Conservation (phyloP, 2,797 vertebrate species). For the Sebastes iracundus region DNA sequence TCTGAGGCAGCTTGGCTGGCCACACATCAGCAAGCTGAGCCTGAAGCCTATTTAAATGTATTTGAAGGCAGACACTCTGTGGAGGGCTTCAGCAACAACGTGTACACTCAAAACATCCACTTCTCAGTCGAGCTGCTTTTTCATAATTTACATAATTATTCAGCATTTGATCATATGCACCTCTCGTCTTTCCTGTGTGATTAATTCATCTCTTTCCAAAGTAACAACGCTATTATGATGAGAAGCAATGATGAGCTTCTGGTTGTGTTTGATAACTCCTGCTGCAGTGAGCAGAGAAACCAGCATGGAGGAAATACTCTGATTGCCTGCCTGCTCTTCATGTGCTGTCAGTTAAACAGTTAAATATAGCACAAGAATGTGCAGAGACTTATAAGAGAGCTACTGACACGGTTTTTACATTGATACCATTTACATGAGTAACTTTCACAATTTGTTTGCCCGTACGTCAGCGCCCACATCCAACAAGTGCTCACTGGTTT, state of each 20-base stretch:
- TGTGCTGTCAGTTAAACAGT: conserved; percentile 39
- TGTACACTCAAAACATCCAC: conserved; percentile 4
- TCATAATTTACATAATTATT: conserved; percentile 25
- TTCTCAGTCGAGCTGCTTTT: conserved; percentile 1
- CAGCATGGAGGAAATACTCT: conserved; percentile 6
- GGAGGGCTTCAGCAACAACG: conserved; percentile 2
- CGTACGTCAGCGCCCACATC: conserved; percentile 6
- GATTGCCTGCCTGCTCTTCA: conserved; percentile 23
- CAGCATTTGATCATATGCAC: conserved; percentile 25
- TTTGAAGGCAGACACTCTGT: conserved; percentile 29
- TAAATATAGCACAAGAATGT: conserved; percentile 39
- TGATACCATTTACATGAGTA: neutral
- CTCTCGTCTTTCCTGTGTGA: conserved; percentile 16
- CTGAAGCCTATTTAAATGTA: conserved; percentile 34
- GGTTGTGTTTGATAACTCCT: conserved; percentile 10
- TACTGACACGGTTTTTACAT: neutral
- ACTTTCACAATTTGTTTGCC: conserved; percentile 14
- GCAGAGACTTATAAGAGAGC: neutral
- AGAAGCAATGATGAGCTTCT: conserved; percentile 1
- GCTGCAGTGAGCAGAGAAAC: conserved; percentile 15
- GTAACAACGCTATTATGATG: neutral
- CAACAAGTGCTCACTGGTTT: conserved; percentile 66
- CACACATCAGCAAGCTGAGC: conserved; percentile 51
- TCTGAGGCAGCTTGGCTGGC: conserved; percentile 44
- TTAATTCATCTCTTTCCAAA: conserved; percentile 11